A percentile compares a stretch with the other conserved stretches of the same genome.
Conservation (phyloP, 2,797 vertebrate species). For the Galagoides demidoff region DNA sequence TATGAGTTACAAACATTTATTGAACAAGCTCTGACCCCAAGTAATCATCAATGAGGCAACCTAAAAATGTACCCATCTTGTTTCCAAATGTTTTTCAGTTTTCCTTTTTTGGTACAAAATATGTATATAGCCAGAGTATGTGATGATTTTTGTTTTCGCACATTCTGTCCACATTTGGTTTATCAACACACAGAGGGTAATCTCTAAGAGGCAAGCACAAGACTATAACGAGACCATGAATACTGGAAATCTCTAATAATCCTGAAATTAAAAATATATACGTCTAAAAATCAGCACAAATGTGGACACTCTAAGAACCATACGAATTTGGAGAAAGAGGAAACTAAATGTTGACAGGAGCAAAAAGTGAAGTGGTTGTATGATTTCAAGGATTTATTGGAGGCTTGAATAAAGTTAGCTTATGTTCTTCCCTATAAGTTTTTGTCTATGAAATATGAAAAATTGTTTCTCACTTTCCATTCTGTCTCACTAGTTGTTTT, state of each 20-base stretch:
- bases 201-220: background rate
- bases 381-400: background rate
- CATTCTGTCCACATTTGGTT: background rate
- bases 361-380: background rate
- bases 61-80: background rate
- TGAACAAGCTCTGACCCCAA: background rate
- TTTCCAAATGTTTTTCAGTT: background rate
- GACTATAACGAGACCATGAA: background rate
- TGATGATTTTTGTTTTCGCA: background rate
- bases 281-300: background rate
- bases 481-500: background rate
- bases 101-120: background rate
- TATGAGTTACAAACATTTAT: background rate
- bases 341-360: background rate
- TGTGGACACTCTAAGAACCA: background rate
- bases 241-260: constrained; percentile 30
- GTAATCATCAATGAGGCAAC: background rate
- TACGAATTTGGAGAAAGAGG: background rate
- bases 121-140: background rate
- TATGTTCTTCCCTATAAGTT: background rate
- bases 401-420: background rate
- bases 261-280: background rate
- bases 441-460: background rate
- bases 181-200: background rate
- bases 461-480: constrained; percentile 9